Percentiles rank a stretch among this genome's conserved stretches.
These are phyloP conservation scores for Eupeodes corollae DNA, from an alignment of 1,140 invertebrate genomes.

Conservation along the genomic window DNA sequence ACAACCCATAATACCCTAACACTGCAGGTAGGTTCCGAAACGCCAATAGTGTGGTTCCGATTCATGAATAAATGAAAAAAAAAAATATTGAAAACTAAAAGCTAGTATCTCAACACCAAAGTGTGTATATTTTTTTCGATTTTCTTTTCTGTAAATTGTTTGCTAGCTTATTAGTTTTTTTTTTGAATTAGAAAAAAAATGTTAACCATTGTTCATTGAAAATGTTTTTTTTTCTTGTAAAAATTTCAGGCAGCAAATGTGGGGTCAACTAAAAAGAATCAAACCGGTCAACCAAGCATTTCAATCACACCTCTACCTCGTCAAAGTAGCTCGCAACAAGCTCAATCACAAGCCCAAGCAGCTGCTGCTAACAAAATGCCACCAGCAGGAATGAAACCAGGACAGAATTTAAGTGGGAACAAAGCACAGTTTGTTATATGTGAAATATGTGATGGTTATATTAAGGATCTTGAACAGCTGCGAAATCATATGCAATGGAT, in stretches of 20 bases:
- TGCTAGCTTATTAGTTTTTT: too few relatives aligned
- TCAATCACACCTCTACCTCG: conserved; percentile 81
- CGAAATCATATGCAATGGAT: conserved; percentile 94
- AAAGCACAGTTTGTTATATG: conserved; percentile 85
- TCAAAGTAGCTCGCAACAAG: conserved; percentile 36
- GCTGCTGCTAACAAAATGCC: conserved; percentile 39
- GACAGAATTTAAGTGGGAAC: conserved; percentile 35
- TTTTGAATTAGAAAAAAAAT: too few relatives aligned
- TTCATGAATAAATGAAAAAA: too few relatives aligned
- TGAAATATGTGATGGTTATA: conserved; percentile 91
- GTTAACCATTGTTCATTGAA: too few relatives aligned
- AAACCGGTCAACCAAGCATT: conserved; percentile 67
- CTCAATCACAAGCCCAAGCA: not conserved
- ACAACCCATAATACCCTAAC: conserved; percentile 4
- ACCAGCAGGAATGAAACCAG: conserved; percentile 41
- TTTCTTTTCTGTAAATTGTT: too few relatives aligned
- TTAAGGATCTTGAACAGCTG: conserved; percentile 85
- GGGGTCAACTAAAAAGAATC: conserved; percentile 34
- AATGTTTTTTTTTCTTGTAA: not conserved
- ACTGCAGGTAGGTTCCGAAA: conserved; percentile 7
- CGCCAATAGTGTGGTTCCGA: not conserved
- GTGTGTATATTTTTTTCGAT: too few relatives aligned
- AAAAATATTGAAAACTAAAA: too few relatives aligned
- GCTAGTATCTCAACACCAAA: too few relatives aligned
- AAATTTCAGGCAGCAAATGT: conserved; percentile 38